These are phyloP conservation scores for Holothuria scabra DNA, from an alignment of 53 echinoderm and acorn worm species.

Conservation along the genomic window DNA sequence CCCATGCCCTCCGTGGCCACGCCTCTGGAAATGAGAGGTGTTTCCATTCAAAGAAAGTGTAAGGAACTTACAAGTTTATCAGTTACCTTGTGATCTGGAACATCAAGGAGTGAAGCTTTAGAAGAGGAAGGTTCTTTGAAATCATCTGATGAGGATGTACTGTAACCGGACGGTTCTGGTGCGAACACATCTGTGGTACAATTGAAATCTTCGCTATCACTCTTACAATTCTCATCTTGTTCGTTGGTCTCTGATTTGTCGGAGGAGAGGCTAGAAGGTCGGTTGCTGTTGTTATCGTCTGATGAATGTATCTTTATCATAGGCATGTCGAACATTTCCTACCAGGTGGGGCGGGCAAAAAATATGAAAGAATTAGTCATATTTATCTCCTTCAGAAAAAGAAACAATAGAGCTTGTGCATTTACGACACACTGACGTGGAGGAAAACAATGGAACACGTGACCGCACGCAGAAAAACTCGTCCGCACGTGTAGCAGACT, in stretches of 20 bases:
- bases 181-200: not conserved
- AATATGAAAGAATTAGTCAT: too few species aligned
- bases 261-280: slow-evolving; percentile 28
- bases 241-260: slow-evolving; percentile 27
- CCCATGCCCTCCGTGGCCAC: too few species aligned
- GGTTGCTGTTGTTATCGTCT: slow-evolving; percentile 34
- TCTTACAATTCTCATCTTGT: not conserved
- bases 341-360: not conserved
- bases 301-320: slow-evolving; percentile 81
- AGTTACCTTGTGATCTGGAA: slow-evolving; percentile 35
- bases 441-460: too few species aligned
- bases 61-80: too few species aligned
- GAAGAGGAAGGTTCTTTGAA: slow-evolving; percentile 17
- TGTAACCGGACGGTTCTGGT: slow-evolving; percentile 25
- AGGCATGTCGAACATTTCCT: slow-evolving; percentile 97
- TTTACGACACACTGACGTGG: too few species aligned
- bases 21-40: too few species aligned
- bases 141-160: slow-evolving; percentile 33
- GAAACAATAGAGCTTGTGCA: too few species aligned
- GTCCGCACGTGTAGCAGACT: too few species aligned
- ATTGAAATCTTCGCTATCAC: slow-evolving; percentile 10
- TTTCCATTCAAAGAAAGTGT: too few species aligned
- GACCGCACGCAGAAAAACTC: too few species aligned
- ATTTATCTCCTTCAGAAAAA: too few species aligned
- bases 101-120: slow-evolving; percentile 18